Base-by-base conservation (phyloP, 2,113 vertebrate genomes). In the Irena cyanogastra region DNA sequence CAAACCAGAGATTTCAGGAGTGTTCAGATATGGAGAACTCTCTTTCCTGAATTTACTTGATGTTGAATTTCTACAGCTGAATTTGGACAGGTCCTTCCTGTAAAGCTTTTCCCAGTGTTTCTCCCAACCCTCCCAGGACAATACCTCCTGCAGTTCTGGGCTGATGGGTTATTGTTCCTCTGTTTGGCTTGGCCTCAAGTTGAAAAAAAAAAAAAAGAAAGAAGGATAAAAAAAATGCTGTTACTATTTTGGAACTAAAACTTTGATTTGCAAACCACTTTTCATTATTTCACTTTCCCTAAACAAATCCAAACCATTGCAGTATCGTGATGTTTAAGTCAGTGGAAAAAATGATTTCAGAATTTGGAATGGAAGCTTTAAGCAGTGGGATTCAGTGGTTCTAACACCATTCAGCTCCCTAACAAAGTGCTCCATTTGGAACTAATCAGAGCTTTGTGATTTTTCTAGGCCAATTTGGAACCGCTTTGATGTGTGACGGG, bases 401-500 rank as follows among this genome's bases (percentile, higher is more conserved):
- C 10, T 84, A 93, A 79, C 93, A 89, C 79, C 79, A 82, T 83
- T 83, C 83, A 94, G 83, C 83, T 93, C 79, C 9, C 57, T 88
- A 7, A 91, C 87, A 63, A 53, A 91, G 75, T 68, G 61, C 47
- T 63, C 76, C 93, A 85, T 93, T 95, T 96, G 97, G 96, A 96
- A 91, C 69, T 71, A 72, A 86, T 96, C 92, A 92, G 68, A 79
- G 71, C 92, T 87, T 70, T 63, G 80, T 94, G 80, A 89, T 89
- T 53, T 50, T 90, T 78, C 75, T 95, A 76, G 65, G 66, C 78
- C 79, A 91, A 60, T 96, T 95, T 89, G 68, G 92, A 96, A 15
- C 80, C 9, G 74, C 74, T 87, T 93, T 70, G 83, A 92, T 91
- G 93, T 94, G 92, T 16, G n/a, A 17, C 26, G 95, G 97, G 97